Evolutionary conservation across 2,888 invertebrate species (phyloP).

Genomic region (Hypselothyrea guttata): DNA sequence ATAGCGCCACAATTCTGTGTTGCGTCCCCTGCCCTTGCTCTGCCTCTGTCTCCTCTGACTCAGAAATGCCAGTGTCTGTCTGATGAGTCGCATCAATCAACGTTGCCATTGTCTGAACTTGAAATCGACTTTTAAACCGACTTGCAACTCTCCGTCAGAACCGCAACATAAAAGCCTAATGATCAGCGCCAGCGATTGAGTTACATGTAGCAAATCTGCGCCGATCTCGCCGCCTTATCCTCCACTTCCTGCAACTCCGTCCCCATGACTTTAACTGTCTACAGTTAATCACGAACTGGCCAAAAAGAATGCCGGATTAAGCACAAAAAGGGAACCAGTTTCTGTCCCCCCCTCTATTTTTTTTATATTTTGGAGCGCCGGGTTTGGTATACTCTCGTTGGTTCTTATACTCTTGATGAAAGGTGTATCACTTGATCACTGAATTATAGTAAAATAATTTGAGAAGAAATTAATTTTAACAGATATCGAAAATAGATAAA

Average conservation of each 20-base stretch:
- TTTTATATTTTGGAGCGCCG: slow-evolving; percentile 37
- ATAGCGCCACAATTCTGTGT: slow-evolving; percentile 47
- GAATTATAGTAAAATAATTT: too few relatives aligned
- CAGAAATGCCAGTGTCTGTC: slow-evolving; percentile 4
- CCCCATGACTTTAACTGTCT: slow-evolving; percentile 56
- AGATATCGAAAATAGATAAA: too few relatives aligned
- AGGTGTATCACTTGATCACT: neutral
- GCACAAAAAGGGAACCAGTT: slow-evolving; percentile 42
- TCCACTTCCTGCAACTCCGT: neutral
- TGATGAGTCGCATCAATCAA: slow-evolving; percentile 72
- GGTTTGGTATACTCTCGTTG: slow-evolving; percentile 22
- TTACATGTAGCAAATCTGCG: slow-evolving; percentile 71
- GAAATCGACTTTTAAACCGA: slow-evolving; percentile 71
- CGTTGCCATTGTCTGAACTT: slow-evolving; percentile 69
- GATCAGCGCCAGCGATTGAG: slow-evolving; percentile 76
- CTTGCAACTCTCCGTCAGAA: slow-evolving; percentile 3
- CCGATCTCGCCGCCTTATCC: slow-evolving; percentile 38
- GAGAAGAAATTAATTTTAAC: too few relatives aligned
- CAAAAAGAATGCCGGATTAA: slow-evolving; percentile 70
- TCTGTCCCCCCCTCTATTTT: slow-evolving; percentile 8
- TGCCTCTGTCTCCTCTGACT: slow-evolving; percentile 3
- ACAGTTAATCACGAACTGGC: slow-evolving; percentile 71
- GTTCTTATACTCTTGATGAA: slow-evolving; percentile 31
- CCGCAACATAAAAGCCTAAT: slow-evolving; percentile 73
- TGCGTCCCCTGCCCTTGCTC: too few relatives aligned